phyloP scores from a whole-genome alignment of 2,113 vertebrate species.

The Macrotis lagotis region DNA sequence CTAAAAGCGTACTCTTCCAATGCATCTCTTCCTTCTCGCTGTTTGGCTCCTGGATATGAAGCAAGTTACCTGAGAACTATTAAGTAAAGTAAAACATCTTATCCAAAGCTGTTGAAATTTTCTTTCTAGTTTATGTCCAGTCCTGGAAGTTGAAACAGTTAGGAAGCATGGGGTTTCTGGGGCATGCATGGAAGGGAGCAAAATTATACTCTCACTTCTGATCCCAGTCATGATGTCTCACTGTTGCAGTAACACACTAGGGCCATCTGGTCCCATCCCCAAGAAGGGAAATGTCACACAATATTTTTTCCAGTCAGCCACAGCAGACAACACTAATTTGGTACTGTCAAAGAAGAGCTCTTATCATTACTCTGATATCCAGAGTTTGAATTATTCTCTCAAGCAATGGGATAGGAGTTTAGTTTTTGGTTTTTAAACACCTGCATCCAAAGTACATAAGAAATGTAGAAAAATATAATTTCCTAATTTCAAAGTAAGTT shows the following conservation, averaged over 20 bases:
- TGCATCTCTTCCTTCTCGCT: not conserved
- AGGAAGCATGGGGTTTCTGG: not conserved
- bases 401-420: not conserved
- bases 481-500: not conserved
- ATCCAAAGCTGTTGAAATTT: not conserved
- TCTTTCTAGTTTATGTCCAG: rapidly evolving
- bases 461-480: constrained; percentile 6
- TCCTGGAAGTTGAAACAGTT: not conserved
- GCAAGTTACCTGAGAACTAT: not conserved
- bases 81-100: not conserved
- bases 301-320: not conserved
- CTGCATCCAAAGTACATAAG: not conserved
- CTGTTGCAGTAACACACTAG: not conserved
- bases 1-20: not conserved
- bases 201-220: not conserved
- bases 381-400: not conserved
- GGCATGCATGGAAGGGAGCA: not conserved
- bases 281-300: not conserved
- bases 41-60: not conserved
- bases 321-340: rapidly evolving
- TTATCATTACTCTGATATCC: not conserved
- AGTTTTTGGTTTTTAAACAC: not conserved
- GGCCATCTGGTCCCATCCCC: not conserved
- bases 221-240: constrained; percentile 13
- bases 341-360: not conserved